Conservation (phyloP, 1,140 invertebrate species). For the Chrysopa pallens region DNA sequence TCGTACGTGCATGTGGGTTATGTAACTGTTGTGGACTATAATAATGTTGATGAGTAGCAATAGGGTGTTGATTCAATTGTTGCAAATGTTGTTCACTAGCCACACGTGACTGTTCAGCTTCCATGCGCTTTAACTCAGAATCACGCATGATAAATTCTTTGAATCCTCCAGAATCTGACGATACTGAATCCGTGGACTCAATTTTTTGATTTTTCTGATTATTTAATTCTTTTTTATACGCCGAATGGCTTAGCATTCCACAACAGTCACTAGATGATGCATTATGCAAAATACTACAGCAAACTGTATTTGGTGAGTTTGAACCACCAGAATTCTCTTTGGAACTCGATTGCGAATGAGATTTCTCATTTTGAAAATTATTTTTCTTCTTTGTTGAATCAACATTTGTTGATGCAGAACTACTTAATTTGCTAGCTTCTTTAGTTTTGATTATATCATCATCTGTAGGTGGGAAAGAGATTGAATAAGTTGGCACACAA, state of each 20-base stretch:
- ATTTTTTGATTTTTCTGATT: constrained; percentile 17
- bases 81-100: not conserved
- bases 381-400: not conserved
- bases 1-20: no score
- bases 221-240: constrained; percentile 16
- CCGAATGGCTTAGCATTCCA: constrained; percentile 11
- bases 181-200: constrained; percentile 20
- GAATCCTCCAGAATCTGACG: constrained; percentile 22
- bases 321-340: constrained; percentile 13
- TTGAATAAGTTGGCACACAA: no score
- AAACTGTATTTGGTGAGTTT: constrained; percentile 21
- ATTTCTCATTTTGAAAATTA: not conserved
- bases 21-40: no score
- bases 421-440: no score
- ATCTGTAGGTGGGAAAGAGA: no score
- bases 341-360: constrained; percentile 7
- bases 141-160: constrained; percentile 16
- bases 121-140: not conserved
- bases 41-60: no score
- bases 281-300: constrained; percentile 21
- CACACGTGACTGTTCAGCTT: not conserved
- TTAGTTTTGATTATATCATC: no score
- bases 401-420: not conserved
- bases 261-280: constrained; percentile 19
- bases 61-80: no score